Percentiles rank a stretch among this genome's conserved stretches.
Conservation (phyloP, 2,797 vertebrate species). For the Fratercula arctica region DNA sequence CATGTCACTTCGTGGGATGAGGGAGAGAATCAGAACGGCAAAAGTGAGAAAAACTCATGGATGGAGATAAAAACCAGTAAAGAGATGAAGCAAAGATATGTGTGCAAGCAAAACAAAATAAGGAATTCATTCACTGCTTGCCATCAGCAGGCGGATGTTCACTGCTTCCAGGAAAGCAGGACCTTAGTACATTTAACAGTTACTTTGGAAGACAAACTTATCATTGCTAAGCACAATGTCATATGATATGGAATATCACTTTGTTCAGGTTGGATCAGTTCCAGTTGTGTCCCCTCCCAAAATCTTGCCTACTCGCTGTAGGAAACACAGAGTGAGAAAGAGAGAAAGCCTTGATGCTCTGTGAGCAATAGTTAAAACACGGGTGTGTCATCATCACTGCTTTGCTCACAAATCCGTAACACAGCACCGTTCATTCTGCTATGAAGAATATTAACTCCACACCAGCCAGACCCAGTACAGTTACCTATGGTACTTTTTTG, state of each 20-base stretch:
- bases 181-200: neutral
- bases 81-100: neutral
- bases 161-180: neutral
- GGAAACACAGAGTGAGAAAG: neutral
- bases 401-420: neutral
- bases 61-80: neutral
- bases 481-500: neutral
- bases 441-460: neutral
- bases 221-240: neutral
- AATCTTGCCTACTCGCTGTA: neutral
- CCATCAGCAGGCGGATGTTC: neutral
- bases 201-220: neutral
- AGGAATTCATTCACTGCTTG: neutral
- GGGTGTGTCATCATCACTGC: neutral
- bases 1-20: fast-evolving
- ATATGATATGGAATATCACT: too few relatives aligned
- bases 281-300: neutral
- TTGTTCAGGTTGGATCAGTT: neutral
- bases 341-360: neutral
- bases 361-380: neutral
- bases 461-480: neutral
- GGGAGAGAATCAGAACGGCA: neutral
- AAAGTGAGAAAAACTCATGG: neutral
- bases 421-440: neutral
- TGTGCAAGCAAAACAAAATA: neutral